A percentile compares a stretch with the other conserved stretches of the same genome.
These are phyloP conservation scores for Lacerta agilis DNA, from an alignment of 2,797 vertebrate genomes.

Conservation along the genomic window DNA sequence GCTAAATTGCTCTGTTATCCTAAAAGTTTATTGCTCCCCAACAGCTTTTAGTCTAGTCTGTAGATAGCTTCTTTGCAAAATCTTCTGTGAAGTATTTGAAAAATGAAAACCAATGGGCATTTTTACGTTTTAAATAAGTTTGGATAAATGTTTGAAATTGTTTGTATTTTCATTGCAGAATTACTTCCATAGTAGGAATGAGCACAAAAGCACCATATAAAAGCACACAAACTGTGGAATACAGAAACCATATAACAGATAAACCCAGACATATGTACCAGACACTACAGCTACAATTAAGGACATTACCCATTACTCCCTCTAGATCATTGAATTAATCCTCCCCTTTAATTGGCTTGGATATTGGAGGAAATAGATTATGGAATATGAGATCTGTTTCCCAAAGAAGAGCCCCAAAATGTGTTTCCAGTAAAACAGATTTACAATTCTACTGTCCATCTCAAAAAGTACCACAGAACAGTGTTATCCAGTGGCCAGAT, in stretches of 20 bases:
- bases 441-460: conserved; percentile 51
- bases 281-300: conserved; percentile 54
- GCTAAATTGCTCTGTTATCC: not conserved
- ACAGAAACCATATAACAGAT: conserved; percentile 51
- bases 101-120: conserved; percentile 42
- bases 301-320: conserved; percentile 61
- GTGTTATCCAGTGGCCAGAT: conserved; percentile 83
- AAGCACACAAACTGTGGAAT: conserved; percentile 40
- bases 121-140: conserved; percentile 47
- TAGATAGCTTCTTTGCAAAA: conserved; percentile 21
- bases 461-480: conserved; percentile 59
- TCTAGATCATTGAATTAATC: conserved; percentile 53
- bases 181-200: conserved; percentile 43
- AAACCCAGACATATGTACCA: conserved; percentile 30
- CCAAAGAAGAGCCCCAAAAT: conserved; percentile 62
- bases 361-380: conserved; percentile 57
- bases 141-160: conserved; percentile 17
- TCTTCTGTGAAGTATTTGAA: conserved; percentile 20
- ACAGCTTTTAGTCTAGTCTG: not conserved
- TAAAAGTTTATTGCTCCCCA: not conserved
- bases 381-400: conserved; percentile 67
- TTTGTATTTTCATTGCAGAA: conserved; percentile 4
- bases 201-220: conserved; percentile 45
- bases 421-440: conserved; percentile 64
- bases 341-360: conserved; percentile 58